Evolutionary conservation across 2,113 vertebrate genomes (phyloP).

Genomic region (Pollachius pollachius): DNA sequence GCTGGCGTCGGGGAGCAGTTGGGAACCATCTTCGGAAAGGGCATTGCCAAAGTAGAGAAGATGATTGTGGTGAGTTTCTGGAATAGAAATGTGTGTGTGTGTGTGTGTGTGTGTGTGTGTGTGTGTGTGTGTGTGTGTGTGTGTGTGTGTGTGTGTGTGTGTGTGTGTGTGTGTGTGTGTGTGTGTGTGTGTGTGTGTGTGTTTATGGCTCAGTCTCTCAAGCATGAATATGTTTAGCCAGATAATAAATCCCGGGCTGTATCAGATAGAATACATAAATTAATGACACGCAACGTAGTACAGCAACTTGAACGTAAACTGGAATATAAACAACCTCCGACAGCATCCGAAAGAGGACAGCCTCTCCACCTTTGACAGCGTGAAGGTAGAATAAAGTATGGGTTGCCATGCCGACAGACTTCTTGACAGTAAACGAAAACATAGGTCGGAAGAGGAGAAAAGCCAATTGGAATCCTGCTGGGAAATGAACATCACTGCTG

Average conservation of each 20-base stretch:
- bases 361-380: not conserved
- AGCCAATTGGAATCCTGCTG: not conserved
- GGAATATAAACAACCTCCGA: not conserved
- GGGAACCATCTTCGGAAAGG: slow-evolving; percentile 97
- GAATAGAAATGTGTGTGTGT: not conserved
- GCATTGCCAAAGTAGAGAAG: slow-evolving; percentile 94
- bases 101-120: too few species aligned
- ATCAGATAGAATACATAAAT: not conserved
- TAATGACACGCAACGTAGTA: not conserved
- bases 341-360: not conserved
- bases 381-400: slow-evolving; percentile 6
- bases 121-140: too few species aligned
- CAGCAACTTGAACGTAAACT: not conserved
- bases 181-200: too few species aligned
- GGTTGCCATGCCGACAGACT: slow-evolving; percentile 41
- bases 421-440: slow-evolving; percentile 2
- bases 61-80: slow-evolving; percentile 88
- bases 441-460: not conserved
- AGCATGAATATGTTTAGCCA: not conserved
- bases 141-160: too few species aligned
- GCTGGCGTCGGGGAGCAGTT: slow-evolving; percentile 97
- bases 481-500: too few species aligned
- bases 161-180: too few species aligned
- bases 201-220: not conserved
- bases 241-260: not conserved